These are phyloP conservation scores for Halcyon leucocephala DNA, from an alignment of 2,797 vertebrate species.

Conservation along the genomic window DNA sequence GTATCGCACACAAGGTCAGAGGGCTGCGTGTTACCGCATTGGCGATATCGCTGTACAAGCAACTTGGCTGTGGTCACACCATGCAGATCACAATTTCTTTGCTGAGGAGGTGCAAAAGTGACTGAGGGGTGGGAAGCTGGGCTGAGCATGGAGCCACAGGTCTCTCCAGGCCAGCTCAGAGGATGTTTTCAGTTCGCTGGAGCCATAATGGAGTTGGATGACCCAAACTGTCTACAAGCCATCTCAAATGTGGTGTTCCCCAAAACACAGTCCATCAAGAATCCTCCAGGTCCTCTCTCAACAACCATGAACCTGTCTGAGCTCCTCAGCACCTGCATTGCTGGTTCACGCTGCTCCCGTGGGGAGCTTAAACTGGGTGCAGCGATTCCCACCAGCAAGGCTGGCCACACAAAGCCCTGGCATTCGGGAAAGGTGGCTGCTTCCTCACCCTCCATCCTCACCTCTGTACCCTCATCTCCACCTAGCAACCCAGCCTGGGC, in stretches of 20 bases:
- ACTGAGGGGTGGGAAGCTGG: background rate
- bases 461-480: background rate
- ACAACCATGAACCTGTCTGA: fast-evolving
- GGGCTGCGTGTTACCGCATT: background rate
- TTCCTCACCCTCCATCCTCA: background rate
- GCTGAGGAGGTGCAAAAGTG: background rate
- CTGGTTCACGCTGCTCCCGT: background rate
- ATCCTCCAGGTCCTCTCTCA: background rate
- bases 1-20: fast-evolving
- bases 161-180: background rate
- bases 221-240: background rate
- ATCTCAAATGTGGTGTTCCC: background rate
- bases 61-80: fast-evolving
- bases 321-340: background rate
- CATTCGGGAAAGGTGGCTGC: background rate
- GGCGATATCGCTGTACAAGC: background rate
- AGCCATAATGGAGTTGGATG: background rate
- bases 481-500: too few relatives aligned
- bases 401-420: background rate
- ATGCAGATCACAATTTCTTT: background rate
- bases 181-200: background rate
- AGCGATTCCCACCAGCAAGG: fast-evolving
- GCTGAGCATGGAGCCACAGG: fast-evolving
- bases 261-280: background rate
- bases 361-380: background rate